These are phyloP conservation scores for Desmodus rotundus DNA, from an alignment of 2,113 vertebrate species.

Conservation along the genomic window DNA sequence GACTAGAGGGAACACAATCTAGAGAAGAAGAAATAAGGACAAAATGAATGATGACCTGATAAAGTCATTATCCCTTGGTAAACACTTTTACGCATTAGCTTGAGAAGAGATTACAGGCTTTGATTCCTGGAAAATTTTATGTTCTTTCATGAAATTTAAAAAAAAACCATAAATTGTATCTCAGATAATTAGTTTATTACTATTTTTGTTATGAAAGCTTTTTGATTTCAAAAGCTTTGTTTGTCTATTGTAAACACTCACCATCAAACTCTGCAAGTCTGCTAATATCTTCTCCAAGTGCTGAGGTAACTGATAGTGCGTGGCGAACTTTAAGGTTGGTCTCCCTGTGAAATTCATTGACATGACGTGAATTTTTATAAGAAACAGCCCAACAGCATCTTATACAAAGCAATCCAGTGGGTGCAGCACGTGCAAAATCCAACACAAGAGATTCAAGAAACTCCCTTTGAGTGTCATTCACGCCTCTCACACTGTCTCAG, in stretches of 20 bases:
- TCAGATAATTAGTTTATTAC: not conserved
- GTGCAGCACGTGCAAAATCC: not conserved
- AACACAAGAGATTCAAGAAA: not conserved
- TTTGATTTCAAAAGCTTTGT: conserved; percentile 17
- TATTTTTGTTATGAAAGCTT: not conserved
- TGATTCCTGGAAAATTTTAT: conserved; percentile 2
- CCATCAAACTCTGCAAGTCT: conserved; percentile 84
- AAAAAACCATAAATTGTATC: not conserved
- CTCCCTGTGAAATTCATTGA: conserved; percentile 78
- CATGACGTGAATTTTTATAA: not conserved
- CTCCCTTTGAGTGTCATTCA: not conserved
- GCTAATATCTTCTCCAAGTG: conserved; percentile 80
- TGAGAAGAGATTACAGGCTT: not conserved
- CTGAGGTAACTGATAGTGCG: conserved; percentile 82
- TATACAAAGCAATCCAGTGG: not conserved
- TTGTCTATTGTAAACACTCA: conserved; percentile 70
- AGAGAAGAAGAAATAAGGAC: not conserved
- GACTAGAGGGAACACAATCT: not conserved
- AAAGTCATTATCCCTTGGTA: not conserved
- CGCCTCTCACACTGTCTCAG: not conserved
- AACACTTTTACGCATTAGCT: not conserved
- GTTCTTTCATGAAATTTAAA: conserved; percentile 28
- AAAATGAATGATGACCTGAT: not conserved
- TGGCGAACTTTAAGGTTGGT: conserved; percentile 86
- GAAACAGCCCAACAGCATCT: not conserved